Evolutionary conservation across 2,113 vertebrate genomes (phyloP).

Genomic region (Neomonachus schauinslandi): DNA sequence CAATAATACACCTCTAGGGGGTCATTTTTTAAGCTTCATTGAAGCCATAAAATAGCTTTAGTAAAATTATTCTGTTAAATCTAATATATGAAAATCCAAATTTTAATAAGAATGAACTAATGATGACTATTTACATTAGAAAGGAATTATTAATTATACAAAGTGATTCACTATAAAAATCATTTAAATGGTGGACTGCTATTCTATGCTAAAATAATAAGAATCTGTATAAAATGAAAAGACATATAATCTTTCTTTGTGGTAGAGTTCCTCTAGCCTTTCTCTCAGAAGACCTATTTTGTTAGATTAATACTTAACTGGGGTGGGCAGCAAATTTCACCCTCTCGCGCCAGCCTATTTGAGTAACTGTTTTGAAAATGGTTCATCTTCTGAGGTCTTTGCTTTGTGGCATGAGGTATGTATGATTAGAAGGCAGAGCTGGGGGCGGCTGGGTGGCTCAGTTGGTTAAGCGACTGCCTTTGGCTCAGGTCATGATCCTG

Average conservation of each 20-base stretch:
- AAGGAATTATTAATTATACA: background rate
- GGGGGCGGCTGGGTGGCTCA: too few relatives aligned
- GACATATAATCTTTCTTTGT: background rate
- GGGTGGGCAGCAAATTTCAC: background rate
- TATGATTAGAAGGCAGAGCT: background rate
- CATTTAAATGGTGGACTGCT: background rate
- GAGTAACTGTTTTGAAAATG: background rate
- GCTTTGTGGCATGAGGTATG: background rate
- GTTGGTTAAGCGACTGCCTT: too few relatives aligned
- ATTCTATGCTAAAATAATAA: background rate
- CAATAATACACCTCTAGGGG: background rate
- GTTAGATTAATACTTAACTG: background rate
- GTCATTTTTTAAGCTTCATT: background rate
- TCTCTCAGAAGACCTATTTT: background rate
- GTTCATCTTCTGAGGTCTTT: background rate
- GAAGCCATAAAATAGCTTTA: background rate
- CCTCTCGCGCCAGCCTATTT: background rate
- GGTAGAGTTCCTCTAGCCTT: background rate
- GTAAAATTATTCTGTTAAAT: background rate
- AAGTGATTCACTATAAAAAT: background rate
- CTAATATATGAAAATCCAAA: background rate
- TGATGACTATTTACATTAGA: background rate
- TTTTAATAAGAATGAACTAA: conserved; percentile 16
- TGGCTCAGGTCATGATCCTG: too few relatives aligned
- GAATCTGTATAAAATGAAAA: background rate